Conservation (phyloP, 1,140 invertebrate species). For the Drosophila teissieri region DNA sequence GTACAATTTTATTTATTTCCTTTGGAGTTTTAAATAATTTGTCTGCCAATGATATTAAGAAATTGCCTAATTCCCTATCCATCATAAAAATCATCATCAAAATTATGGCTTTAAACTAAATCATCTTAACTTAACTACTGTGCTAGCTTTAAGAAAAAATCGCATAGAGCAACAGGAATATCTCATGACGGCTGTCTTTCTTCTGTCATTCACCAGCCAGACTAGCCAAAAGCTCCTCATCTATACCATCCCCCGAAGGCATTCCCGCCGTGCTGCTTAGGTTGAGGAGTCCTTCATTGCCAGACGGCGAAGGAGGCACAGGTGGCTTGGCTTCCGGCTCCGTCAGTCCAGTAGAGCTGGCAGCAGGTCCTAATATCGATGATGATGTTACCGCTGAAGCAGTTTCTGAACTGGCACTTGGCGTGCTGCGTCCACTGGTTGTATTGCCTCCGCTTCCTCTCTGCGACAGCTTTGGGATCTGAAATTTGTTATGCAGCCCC, state of each 20-base stretch:
- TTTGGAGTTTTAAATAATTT: background rate
- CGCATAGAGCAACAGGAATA: slow-evolving; percentile 44
- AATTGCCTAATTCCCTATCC: background rate
- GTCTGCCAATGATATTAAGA: slow-evolving; percentile 2
- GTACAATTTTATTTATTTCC: slow-evolving; percentile 17
- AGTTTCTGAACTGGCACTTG: slow-evolving; percentile 14
- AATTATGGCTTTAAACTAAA: slow-evolving; percentile 1
- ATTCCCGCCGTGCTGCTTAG: slow-evolving; percentile 19
- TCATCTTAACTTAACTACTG: slow-evolving; percentile 2
- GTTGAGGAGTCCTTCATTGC: slow-evolving; percentile 44
- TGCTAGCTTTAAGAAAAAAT: slow-evolving; percentile 20
- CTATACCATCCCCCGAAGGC: slow-evolving; percentile 54
- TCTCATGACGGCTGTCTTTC: slow-evolving; percentile 14
- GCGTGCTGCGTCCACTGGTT: slow-evolving; percentile 25
- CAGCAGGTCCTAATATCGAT: slow-evolving; percentile 10
- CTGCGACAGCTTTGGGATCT: slow-evolving; percentile 92
- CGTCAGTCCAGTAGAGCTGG: slow-evolving; percentile 2
- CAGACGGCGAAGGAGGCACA: slow-evolving; percentile 9
- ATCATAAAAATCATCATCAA: background rate
- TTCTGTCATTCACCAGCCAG: slow-evolving; percentile 66
- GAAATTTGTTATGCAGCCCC: slow-evolving; percentile 92
- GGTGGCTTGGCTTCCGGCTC: slow-evolving; percentile 24
- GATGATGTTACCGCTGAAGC: slow-evolving; percentile 5
- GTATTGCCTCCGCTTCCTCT: slow-evolving; percentile 26
- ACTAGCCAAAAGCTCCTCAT: slow-evolving; percentile 71